Conservation (phyloP, 64 coral and sea anemone species). For the Dendronephthya gigantea region DNA sequence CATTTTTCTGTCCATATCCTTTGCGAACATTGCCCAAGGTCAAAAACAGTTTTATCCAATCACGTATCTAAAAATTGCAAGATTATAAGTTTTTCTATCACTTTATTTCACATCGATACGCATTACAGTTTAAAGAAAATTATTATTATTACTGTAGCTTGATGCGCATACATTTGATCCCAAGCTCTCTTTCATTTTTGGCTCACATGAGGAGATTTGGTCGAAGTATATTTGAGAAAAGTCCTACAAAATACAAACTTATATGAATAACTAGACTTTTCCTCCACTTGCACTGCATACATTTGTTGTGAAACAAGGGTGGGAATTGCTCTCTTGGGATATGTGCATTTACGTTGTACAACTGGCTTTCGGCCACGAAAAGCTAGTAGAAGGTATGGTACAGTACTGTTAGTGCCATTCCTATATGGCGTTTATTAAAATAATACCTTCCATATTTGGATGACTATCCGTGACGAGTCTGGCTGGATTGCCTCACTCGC, state of each 20-base stretch:
- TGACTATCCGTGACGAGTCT: background rate
- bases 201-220: background rate
- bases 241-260: background rate
- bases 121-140: background rate
- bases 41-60: slow-evolving; percentile 40
- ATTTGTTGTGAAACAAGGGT: too few relatives aligned
- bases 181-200: background rate
- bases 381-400: too few relatives aligned
- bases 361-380: too few relatives aligned
- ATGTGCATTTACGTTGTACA: background rate
- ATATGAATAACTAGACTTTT: background rate
- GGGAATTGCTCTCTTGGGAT: background rate
- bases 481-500: background rate
- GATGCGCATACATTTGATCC: background rate
- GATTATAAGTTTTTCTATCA: background rate
- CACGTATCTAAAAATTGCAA: background rate
- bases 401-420: too few relatives aligned
- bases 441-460: slow-evolving; percentile 26
- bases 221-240: background rate
- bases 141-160: background rate
- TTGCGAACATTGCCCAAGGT: slow-evolving; percentile 34
- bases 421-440: background rate
- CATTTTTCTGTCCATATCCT: slow-evolving; percentile 48
- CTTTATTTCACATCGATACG: background rate
- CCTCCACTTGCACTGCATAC: background rate